Evolutionary conservation across 1,140 invertebrate genomes (phyloP).

Genomic region (Bicyclus anynana): DNA sequence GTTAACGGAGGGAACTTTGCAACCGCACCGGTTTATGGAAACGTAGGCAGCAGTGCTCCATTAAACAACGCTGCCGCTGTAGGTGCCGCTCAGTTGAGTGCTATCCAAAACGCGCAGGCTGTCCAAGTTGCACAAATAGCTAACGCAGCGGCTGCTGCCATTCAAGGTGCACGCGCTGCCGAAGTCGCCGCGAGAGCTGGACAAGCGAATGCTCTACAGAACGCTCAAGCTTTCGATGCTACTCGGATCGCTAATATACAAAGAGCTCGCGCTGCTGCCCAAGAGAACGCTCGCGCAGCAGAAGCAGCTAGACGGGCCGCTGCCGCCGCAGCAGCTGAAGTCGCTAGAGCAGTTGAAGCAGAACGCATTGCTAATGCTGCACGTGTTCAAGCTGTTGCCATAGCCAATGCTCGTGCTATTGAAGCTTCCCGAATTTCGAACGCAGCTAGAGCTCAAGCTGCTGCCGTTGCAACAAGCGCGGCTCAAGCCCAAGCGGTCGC

Average conservation of each 20-base stretch:
- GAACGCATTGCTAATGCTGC: slow-evolving; percentile 62
- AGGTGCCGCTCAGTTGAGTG: slow-evolving; percentile 59
- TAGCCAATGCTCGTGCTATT: slow-evolving; percentile 57
- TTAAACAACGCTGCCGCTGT: slow-evolving; percentile 60
- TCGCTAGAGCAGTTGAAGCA: slow-evolving; percentile 55
- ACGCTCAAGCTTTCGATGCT: slow-evolving; percentile 58
- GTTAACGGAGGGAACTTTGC: too few species aligned
- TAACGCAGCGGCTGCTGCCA: slow-evolving; percentile 60
- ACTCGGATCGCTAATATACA: slow-evolving; percentile 60
- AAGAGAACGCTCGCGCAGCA: slow-evolving; percentile 58
- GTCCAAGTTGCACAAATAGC: slow-evolving; percentile 57
- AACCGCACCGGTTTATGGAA: slow-evolving; percentile 21
- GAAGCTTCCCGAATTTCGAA: slow-evolving; percentile 62
- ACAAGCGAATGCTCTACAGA: slow-evolving; percentile 55
- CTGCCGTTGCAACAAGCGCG: slow-evolving; percentile 52
- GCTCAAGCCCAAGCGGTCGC: slow-evolving; percentile 63
- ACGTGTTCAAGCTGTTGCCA: slow-evolving; percentile 57
- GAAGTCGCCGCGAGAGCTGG: slow-evolving; percentile 59
- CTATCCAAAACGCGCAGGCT: slow-evolving; percentile 69
- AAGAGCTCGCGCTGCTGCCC: slow-evolving; percentile 64
- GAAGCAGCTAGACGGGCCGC: slow-evolving; percentile 60
- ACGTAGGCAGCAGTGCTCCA: slow-evolving; percentile 40
- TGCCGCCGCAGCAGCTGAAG: slow-evolving; percentile 43
- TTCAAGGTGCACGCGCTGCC: slow-evolving; percentile 58
- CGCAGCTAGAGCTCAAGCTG: slow-evolving; percentile 61